Conservation (phyloP, 2,888 invertebrate genomes). For the Macropis europaea region DNA sequence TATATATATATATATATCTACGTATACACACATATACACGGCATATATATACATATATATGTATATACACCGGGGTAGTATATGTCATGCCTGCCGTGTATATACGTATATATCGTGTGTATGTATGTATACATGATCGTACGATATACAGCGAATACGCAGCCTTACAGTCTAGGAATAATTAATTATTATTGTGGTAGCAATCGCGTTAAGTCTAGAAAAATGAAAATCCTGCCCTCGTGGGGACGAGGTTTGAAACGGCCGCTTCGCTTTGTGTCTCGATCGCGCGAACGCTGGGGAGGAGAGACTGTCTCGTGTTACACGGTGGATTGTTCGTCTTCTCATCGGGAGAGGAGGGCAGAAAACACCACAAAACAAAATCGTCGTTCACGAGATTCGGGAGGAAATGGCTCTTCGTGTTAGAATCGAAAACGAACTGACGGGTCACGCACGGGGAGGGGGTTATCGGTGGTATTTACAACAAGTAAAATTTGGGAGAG, state of each 20-base stretch:
- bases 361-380: no score
- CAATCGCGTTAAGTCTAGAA: constrained; percentile 63
- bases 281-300: constrained; percentile 34
- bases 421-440: constrained; percentile 30
- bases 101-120: constrained; percentile 55
- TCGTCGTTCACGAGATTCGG: constrained; percentile 54
- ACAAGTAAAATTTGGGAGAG: constrained; percentile 12
- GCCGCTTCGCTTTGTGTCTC: constrained; percentile 42
- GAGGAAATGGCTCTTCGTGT: constrained; percentile 4
- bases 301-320: not conserved
- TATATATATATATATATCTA: not conserved
- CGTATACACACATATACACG: not conserved
- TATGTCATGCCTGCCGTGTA: no score
- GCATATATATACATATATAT: not conserved
- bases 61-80: no score
- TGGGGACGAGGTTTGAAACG: constrained; percentile 41
- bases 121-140: constrained; percentile 48
- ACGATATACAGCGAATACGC: constrained; percentile 71
- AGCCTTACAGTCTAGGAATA: constrained; percentile 69
- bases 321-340: no score
- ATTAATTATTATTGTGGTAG: constrained; percentile 66
- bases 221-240: constrained; percentile 38
- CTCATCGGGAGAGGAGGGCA: no score
- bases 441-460: not conserved
- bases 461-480: constrained; percentile 56